A percentile compares a stretch with the other conserved stretches of the same genome.
phyloP scores from a whole-genome alignment of 2,113 vertebrate species.

The Tachycineta bicolor region DNA sequence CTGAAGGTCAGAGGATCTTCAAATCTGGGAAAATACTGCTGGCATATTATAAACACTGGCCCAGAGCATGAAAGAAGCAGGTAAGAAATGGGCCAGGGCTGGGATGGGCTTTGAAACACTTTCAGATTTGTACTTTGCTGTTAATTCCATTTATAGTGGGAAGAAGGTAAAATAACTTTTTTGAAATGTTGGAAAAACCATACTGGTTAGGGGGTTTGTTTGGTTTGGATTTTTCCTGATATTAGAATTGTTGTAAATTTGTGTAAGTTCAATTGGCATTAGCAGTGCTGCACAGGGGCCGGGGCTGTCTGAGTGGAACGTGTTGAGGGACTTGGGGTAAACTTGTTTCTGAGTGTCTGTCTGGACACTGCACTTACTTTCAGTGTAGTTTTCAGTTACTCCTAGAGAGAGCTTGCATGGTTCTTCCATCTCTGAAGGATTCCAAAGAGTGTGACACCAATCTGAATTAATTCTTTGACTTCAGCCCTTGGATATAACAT shows the following conservation, averaged over 20 bases:
- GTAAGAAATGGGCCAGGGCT: neutral
- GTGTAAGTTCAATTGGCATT: neutral
- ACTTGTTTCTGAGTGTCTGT: neutral
- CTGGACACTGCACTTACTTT: neutral
- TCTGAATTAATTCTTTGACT: neutral
- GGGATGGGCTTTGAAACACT: neutral
- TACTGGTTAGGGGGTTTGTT: neutral
- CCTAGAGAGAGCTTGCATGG: neutral
- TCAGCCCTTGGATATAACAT: neutral
- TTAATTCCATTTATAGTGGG: neutral
- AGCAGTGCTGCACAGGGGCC: neutral
- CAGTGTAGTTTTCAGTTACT: neutral
- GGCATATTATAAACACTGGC: neutral
- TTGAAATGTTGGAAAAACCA: neutral
- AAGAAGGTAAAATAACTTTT: neutral
- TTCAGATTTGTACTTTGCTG: neutral
- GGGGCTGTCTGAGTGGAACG: neutral
- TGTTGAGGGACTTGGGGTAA: neutral
- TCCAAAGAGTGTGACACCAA: neutral
- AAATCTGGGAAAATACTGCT: neutral
- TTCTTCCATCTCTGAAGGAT: neutral
- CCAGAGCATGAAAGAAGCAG: neutral
- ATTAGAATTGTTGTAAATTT: neutral
- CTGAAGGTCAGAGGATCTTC: neutral
- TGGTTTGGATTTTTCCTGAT: neutral